Percentiles rank a stretch among this genome's conserved stretches.
Conservation (phyloP, 1,140 invertebrate species). For the Drosophila willistoni region DNA sequence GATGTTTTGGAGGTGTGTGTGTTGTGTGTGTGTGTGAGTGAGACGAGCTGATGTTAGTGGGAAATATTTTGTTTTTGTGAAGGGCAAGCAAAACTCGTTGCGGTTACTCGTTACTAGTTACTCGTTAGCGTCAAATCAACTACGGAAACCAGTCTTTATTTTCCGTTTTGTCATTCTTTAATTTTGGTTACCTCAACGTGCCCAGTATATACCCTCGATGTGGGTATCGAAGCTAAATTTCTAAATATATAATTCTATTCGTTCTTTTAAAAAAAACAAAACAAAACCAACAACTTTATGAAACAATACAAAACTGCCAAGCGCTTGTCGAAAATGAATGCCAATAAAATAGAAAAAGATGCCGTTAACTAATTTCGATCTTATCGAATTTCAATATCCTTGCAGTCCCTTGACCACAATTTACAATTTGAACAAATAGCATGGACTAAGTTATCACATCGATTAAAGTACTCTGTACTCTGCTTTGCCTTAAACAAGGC, state of each 20-base stretch:
- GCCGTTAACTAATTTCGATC: background rate
- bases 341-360: constrained; percentile 14
- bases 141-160: constrained; percentile 13
- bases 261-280: constrained; percentile 18
- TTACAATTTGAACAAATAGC: too few species aligned
- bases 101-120: constrained; percentile 48
- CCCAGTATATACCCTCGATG: constrained; percentile 27
- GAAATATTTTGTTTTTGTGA: background rate
- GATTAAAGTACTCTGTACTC: too few species aligned
- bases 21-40: background rate
- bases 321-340: constrained; percentile 40
- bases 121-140: too few species aligned
- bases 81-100: background rate
- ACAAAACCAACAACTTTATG: constrained; percentile 53
- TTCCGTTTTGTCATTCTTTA: constrained; percentile 30
- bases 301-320: constrained; percentile 67
- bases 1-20: too few species aligned
- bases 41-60: background rate
- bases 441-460: too few species aligned
- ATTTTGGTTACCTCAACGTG: constrained; percentile 56
- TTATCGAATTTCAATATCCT: background rate
- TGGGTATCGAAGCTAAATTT: constrained; percentile 1
- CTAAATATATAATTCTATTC: constrained; percentile 28
- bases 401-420: background rate
- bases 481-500: too few species aligned